Evolutionary conservation across 2,797 vertebrate species (phyloP).

Genomic region (Oreonectes daqikongensis): DNA sequence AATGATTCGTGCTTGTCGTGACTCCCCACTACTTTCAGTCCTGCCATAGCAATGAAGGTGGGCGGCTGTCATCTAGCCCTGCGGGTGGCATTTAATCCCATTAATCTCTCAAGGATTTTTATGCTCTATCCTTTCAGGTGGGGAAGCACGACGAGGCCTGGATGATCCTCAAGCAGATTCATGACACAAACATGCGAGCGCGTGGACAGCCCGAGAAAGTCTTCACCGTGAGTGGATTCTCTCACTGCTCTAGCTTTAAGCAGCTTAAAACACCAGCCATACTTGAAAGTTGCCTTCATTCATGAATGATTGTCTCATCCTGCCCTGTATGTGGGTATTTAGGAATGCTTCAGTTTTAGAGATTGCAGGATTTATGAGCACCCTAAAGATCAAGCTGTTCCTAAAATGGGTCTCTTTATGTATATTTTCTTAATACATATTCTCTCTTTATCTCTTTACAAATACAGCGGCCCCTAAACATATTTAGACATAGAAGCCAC

Average conservation of each 20-base stretch:
- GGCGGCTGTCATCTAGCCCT: slow-evolving; percentile 49
- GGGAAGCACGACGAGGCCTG: slow-evolving; percentile 98
- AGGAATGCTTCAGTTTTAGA: slow-evolving; percentile 60
- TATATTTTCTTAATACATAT: not conserved
- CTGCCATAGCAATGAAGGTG: slow-evolving; percentile 16
- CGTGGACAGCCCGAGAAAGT: slow-evolving; percentile 98
- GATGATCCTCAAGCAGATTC: slow-evolving; percentile 99
- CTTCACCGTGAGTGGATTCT: slow-evolving; percentile 88
- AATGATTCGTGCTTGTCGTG: slow-evolving; percentile 65
- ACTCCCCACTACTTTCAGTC: slow-evolving; percentile 46
- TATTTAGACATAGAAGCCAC: not conserved
- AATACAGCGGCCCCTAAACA: not conserved
- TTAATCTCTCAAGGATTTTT: slow-evolving; percentile 56
- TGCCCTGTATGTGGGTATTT: slow-evolving; percentile 59
- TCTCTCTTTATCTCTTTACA: not conserved
- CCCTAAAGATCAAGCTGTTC: slow-evolving; percentile 12
- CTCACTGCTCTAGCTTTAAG: slow-evolving; percentile 63
- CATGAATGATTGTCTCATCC: slow-evolving; percentile 57
- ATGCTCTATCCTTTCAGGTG: slow-evolving; percentile 72
- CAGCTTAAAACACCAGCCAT: slow-evolving; percentile 69
- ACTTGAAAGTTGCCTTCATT: slow-evolving; percentile 66
- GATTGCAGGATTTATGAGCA: not conserved
- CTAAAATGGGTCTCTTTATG: not conserved
- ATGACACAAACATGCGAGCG: slow-evolving; percentile 98
- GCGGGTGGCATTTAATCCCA: slow-evolving; percentile 47